Percentiles rank a stretch among this genome's conserved stretches.
These are phyloP conservation scores for Prionailurus bengalensis DNA, from an alignment of 2,113 vertebrate species.

Conservation along the genomic window DNA sequence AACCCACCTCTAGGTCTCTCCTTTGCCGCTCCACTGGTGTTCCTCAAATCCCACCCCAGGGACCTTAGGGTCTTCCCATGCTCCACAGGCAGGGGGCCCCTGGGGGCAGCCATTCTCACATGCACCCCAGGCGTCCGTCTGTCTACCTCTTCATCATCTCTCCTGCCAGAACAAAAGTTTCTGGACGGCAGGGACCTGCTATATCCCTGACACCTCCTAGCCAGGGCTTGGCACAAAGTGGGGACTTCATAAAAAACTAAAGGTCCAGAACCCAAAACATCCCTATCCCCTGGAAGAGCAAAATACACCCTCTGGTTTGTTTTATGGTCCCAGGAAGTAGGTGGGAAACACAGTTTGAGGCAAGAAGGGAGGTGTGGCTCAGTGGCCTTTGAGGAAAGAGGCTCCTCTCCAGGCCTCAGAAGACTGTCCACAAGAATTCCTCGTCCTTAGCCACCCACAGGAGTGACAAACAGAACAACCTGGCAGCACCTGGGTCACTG, in stretches of 20 bases:
- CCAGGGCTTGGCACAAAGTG: background rate
- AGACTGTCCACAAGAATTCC: conserved; percentile 70
- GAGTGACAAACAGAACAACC: conserved; percentile 80
- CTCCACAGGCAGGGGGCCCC: background rate
- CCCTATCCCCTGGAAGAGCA: background rate
- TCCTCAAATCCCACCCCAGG: background rate
- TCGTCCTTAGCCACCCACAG: conserved; percentile 79
- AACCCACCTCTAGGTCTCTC: background rate
- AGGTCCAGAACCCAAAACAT: background rate
- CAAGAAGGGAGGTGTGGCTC: background rate
- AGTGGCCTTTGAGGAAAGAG: background rate
- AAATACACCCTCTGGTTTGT: background rate
- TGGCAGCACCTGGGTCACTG: background rate
- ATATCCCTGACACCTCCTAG: background rate
- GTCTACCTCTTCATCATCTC: background rate
- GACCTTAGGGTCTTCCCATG: fast-evolving
- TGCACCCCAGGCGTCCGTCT: background rate
- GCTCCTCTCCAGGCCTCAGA: conserved; percentile 77
- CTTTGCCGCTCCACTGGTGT: fast-evolving
- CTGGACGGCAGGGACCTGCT: background rate
- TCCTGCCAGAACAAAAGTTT: background rate
- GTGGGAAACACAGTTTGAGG: background rate
- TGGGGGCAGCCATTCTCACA: fast-evolving
- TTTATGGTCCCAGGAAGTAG: background rate
- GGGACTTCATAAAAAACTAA: background rate